Evolutionary conservation across 2,888 invertebrate genomes (phyloP), one percentile per base, ranked within the genome.

Genomic region (Orthosia cruda): DNA sequence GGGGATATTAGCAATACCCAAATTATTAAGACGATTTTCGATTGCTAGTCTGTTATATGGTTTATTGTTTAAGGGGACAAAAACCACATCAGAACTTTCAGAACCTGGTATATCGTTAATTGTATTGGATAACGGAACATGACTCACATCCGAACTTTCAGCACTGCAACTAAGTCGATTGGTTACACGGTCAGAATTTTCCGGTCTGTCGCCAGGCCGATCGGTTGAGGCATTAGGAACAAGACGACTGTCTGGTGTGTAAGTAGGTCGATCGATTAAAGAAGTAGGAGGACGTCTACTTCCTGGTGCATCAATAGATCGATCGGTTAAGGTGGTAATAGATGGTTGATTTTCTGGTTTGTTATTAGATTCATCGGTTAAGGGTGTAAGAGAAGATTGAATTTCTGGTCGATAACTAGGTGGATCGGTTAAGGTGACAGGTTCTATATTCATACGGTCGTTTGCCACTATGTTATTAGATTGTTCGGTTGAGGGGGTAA

Each of bases 1-100:
- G 5, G n/a, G 40, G n/a, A 40, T 40, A 23, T 50, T 9, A 26
- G 18, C 7, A n/a, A 54, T 16, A 26, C 18, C 20, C 7, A 13
- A 4, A 13, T 54, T n/a, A 4, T 54, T 11, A n/a, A 12, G 20
- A n/a, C 45, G 20, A 62, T 63, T 47, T 32, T 47, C 64, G 7
- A 45, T 23, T 3, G 20, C 13, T 20, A 20, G 75, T 18, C 16
- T 45, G 23, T 20, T 23, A 58, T 5, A 50, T 26, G 26, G 20
- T 45, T 11, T 7, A 26, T 26, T 50, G 26, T 18, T 75, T 18
- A 26, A 15, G 15, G 52, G 15, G 18, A 23, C n/a, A 13, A 61
- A 61, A 61, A 61, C 3, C 7, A 45, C 45, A 20, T 61, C 61
- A 20, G 61, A 20, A 61, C 61, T 61, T 45, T 61, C 61, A 61